Evolutionary conservation across 2,888 invertebrate species (phyloP), one percentile per base, ranked within the genome.

Genomic region (Megaustenia siamemsis): DNA sequence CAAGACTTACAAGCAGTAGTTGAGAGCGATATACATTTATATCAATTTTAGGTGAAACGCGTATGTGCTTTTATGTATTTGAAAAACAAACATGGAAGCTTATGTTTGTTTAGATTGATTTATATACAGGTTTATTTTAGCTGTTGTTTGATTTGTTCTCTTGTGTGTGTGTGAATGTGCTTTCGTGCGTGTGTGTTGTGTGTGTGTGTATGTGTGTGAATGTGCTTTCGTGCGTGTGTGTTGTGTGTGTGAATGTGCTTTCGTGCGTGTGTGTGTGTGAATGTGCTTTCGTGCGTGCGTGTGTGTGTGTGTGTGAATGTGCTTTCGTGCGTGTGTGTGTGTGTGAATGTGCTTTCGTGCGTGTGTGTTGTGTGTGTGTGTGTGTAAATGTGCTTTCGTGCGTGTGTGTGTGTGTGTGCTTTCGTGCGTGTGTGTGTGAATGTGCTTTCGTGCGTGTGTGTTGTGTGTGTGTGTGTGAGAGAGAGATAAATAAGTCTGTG

Each of bases 241-340:
- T 5, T 60, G n/a, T 60, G 60, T 60, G 24, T 60, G 60, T 60
- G 60, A 18, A n/a, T 60, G 60, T 60, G 60, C 24, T 10, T 60
- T 5, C 24, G 60, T 60, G n/a, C 24, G 24, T 60, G n/a, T 60
- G 24, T 60, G n/a, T 60, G 60, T 60, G n/a, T 60, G 60, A 18
- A 60, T 60, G 60, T 60, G n/a, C 24, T 10, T 60, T 5, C 24
- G 60, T 60, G n/a, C 24, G 24, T 60, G n/a, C 24, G 24, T 60
- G n/a, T 60, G 60, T 60, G n/a, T 60, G 60, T 60, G n/a, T 60
- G 60, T 60, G 24, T 60, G 60, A 18, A 21, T 60, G 60, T 60
- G n/a, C 24, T 5, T 60, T 5, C 24, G 60, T 60, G n/a, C 24
- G 60, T 60, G n/a, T 60, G 60, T 60, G n/a, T 60, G 24, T 60